phyloP scores from a whole-genome alignment of 2,797 vertebrate species.

The Kryptopterus vitreolus region DNA sequence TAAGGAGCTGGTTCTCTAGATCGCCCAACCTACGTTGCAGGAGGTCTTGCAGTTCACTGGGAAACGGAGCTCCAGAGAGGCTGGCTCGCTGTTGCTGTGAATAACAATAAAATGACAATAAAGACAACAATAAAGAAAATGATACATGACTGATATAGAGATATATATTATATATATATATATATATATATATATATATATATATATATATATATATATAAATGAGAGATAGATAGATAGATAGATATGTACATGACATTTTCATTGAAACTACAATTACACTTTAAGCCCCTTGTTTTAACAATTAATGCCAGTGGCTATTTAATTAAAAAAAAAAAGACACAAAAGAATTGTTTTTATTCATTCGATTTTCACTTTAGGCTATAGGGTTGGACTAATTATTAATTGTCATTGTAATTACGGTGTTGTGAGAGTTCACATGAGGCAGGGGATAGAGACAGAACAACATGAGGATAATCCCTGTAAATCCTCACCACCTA shows the following conservation, averaged over 20 bases:
- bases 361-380: background rate
- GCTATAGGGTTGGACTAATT: conserved; percentile 9
- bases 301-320: too few species aligned
- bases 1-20: conserved; percentile 89
- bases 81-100: conserved; percentile 85
- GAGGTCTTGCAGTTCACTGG: conserved; percentile 86
- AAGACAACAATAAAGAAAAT: background rate
- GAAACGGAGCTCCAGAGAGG: conserved; percentile 79
- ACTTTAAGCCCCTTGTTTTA: too few species aligned
- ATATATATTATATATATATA: too few species aligned
- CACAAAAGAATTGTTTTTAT: background rate
- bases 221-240: too few species aligned
- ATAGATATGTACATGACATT: too few species aligned
- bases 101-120: background rate
- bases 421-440: conserved; percentile 37
- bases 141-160: too few species aligned
- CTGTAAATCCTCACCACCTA: conserved; percentile 50
- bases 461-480: conserved; percentile 56
- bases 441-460: conserved; percentile 47
- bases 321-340: too few species aligned
- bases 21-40: conserved; percentile 89
- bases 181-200: too few species aligned
- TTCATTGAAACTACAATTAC: too few species aligned
- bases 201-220: too few species aligned
- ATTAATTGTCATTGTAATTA: conserved; percentile 38